Percentiles rank a stretch among this genome's conserved stretches.
phyloP scores from a whole-genome alignment of 1,140 invertebrate species.

The Leptopilina clavipes region DNA sequence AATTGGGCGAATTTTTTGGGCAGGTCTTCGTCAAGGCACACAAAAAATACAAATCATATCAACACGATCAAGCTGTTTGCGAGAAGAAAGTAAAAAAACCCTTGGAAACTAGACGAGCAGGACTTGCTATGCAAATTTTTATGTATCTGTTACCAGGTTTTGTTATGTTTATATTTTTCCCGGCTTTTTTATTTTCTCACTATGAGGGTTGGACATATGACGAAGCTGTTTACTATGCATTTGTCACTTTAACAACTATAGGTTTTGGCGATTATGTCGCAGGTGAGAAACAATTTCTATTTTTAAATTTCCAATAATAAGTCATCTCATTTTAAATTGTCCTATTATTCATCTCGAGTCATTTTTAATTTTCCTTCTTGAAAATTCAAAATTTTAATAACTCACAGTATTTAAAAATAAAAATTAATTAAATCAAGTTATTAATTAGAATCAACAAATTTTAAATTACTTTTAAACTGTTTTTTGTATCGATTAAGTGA shows the following conservation, averaged over 20 bases:
- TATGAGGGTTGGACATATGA: conserved; percentile 94
- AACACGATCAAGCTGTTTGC: conserved; percentile 75
- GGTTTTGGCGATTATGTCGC: conserved; percentile 96
- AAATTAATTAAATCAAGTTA: too few relatives aligned
- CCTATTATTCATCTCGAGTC: too few relatives aligned
- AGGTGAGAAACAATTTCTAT: conserved; percentile 72
- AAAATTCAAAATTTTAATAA: too few relatives aligned
- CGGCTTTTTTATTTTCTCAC: conserved; percentile 89
- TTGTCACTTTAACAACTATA: conserved; percentile 94
- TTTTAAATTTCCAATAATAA: conserved; percentile 25
- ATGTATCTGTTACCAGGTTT: conserved; percentile 90
- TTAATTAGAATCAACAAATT: too few relatives aligned
- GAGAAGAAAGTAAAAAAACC: conserved; percentile 61
- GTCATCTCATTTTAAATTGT: not conserved
- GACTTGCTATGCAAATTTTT: conserved; percentile 84
- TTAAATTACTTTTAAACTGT: too few relatives aligned
- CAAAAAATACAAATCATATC: conserved; percentile 84
- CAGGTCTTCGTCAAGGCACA: conserved; percentile 84
- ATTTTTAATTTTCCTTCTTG: too few relatives aligned
- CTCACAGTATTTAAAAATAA: too few relatives aligned
- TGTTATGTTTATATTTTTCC: conserved; percentile 93
- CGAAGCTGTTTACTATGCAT: conserved; percentile 93
- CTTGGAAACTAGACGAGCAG: conserved; percentile 79
- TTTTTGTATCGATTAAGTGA: too few relatives aligned
- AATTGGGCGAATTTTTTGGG: conserved; percentile 88